These are phyloP conservation scores for Acleris literana DNA, from an alignment of 2,888 invertebrate species.

Conservation along the genomic window DNA sequence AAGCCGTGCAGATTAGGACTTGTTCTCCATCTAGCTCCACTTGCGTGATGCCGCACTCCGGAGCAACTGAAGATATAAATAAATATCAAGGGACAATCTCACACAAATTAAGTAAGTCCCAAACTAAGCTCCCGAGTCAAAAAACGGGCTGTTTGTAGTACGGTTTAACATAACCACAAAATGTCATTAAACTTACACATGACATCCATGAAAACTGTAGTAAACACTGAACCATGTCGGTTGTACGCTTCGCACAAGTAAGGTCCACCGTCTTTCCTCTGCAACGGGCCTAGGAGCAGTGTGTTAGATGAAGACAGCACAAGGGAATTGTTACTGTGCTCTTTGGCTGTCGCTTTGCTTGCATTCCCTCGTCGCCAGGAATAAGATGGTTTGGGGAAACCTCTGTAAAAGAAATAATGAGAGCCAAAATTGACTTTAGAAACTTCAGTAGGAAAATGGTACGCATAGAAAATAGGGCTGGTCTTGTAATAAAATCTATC, in stretches of 20 bases:
- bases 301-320: conserved; percentile 71
- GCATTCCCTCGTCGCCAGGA: conserved; percentile 87
- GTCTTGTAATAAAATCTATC: too few relatives aligned
- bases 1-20: conserved; percentile 90
- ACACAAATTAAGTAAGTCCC: too few relatives aligned
- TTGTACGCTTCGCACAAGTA: conserved; percentile 92
- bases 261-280: conserved; percentile 88
- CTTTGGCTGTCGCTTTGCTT: conserved; percentile 54
- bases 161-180: too few relatives aligned
- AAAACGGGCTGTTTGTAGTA: too few relatives aligned
- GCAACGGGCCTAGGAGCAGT: conserved; percentile 85
- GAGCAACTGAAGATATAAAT: conserved; percentile 86
- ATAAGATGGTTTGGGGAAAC: conserved; percentile 88
- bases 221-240: conserved; percentile 89
- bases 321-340: conserved; percentile 61
- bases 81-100: not conserved
- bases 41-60: conserved; percentile 91
- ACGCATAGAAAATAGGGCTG: too few relatives aligned
- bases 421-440: not conserved
- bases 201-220: conserved; percentile 89
- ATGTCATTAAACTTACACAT: too few relatives aligned
- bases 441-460: too few relatives aligned
- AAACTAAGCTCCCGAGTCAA: too few relatives aligned
- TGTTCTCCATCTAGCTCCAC: conserved; percentile 88
- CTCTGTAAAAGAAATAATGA: conserved; percentile 58